Evolutionary conservation across 2,113 vertebrate genomes (phyloP), one percentile per base, ranked within the genome.

Genomic region (Hippocampus barbouri): DNA sequence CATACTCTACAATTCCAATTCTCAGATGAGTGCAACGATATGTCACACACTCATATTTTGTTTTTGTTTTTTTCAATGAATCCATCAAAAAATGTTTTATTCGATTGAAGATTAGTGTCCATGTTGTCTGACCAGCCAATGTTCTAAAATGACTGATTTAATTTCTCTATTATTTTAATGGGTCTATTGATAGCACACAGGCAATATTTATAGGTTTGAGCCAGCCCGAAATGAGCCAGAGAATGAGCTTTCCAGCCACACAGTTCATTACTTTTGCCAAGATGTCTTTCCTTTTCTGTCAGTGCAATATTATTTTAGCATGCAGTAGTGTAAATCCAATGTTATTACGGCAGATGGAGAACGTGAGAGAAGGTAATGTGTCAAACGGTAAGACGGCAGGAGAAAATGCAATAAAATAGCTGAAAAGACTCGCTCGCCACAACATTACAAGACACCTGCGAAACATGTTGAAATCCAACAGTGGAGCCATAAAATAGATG

Each of bases 241-340:
- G 66, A 83, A 69, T 62, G 68, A 74, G 62, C 69, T 80, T 74
- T 81, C 73, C 71, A 72, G 76, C 45, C 81, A 81, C 59, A 72
- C 65, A 73, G 66, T 68, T 73, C 47, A 68, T 79, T 53, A 27
- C 67, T 69, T 79, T 77, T 74, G 80, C 84, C 89, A 88, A 76
- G 73, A 81, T 84, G 79, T 69, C 79, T 87, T 90, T 85, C 60
- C 25, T 73, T 76, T 68, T 63, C 72, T 80, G 80, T 88, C 86
- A 82, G 71, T 83, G 76, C 81, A 82, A 85, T 47, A 18, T 66
- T 66, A 38, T 25, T 47, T 66, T 47, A 47, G 43, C 23, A 47
- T 43, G 9, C 21, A 64, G 40, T 64, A 5, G 3, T 45, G 59
- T 34, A 34, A 30, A 61, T 61, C 11, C 59, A 61, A 61, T 61